A percentile compares a stretch with the other conserved stretches of the same genome.
phyloP scores from a whole-genome alignment of 2,888 invertebrate genomes.

The Dolichomitus sp. region DNA sequence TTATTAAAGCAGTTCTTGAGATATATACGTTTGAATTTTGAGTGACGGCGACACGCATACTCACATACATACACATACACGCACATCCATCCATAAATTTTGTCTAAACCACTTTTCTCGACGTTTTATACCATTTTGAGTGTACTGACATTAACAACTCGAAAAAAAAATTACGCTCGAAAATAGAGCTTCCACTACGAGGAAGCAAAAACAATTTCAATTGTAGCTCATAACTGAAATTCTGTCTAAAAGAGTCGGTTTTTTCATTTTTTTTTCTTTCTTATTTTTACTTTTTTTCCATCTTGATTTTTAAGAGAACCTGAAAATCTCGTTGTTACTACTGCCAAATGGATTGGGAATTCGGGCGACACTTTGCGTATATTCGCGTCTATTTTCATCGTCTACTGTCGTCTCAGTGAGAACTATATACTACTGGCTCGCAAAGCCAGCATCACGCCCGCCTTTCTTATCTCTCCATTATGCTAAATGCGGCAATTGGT shows the following conservation, averaged over 20 bases:
- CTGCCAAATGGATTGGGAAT: conserved; percentile 35
- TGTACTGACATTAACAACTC: too few species aligned
- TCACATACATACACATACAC: too few species aligned
- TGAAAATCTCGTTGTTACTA: conserved; percentile 20
- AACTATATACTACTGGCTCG: conserved; percentile 16
- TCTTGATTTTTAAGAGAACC: conserved; percentile 2
- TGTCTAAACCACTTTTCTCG: too few species aligned
- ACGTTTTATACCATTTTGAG: too few species aligned
- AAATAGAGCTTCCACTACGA: too few species aligned
- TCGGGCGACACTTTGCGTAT: conserved; percentile 11
- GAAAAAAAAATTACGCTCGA: too few species aligned
- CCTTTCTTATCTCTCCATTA: conserved; percentile 68
- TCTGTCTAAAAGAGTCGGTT: not conserved
- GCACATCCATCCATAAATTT: too few species aligned
- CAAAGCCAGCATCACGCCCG: conserved; percentile 45
- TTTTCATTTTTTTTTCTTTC: not conserved
- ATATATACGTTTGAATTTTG: too few species aligned
- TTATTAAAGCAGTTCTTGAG: too few species aligned
- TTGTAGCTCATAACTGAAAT: not conserved
- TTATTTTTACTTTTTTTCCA: not conserved
- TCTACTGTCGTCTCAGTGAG: conserved; percentile 36
- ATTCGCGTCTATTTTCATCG: conserved; percentile 23
- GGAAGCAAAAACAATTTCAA: not conserved
- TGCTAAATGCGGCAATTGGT: conserved; percentile 70
- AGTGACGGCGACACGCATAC: too few species aligned